Percentiles rank a stretch among this genome's conserved stretches.
Evolutionary conservation across 2,113 vertebrate genomes (phyloP).

Genomic region (Ochotona curzoniae): DNA sequence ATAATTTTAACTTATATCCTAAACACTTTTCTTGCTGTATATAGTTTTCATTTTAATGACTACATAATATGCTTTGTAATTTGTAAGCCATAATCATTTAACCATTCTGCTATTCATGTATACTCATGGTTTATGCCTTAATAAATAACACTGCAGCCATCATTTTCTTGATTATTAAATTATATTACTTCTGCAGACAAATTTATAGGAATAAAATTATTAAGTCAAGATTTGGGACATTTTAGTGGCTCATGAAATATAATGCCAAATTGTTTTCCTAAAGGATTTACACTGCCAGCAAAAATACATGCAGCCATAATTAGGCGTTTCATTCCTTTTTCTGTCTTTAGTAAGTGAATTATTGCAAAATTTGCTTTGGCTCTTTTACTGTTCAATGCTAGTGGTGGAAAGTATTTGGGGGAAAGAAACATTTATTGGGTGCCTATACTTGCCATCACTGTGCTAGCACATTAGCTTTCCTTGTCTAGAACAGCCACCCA

Average conservation of each 20-base stretch:
- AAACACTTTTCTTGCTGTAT: conserved; percentile 49
- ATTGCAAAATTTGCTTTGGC: not conserved
- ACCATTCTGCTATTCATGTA: not conserved
- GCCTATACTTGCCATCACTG: not conserved
- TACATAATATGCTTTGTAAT: conserved; percentile 44
- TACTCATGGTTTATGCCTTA: conserved; percentile 44
- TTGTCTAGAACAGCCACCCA: not conserved
- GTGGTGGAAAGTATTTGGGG: not conserved
- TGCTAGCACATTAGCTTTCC: not conserved
- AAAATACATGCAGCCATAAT: conserved; percentile 31
- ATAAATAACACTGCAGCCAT: not conserved
- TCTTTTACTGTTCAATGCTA: not conserved
- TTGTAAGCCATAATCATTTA: conserved; percentile 53
- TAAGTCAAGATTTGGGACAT: conserved; percentile 50
- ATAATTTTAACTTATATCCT: conserved; percentile 51
- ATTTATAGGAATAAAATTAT: conserved; percentile 54
- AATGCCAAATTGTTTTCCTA: conserved; percentile 49
- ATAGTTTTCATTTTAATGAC: conserved; percentile 65
- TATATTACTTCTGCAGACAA: conserved; percentile 53
- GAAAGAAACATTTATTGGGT: not conserved
- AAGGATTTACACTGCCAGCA: not conserved
- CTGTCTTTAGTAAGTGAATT: conserved; percentile 38
- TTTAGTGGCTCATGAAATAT: conserved; percentile 57
- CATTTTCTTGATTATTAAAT: conserved; percentile 63
- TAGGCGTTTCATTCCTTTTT: conserved; percentile 25